Base-by-base conservation (phyloP, 2,888 invertebrate species). In the Catotricha subobsoleta region DNA sequence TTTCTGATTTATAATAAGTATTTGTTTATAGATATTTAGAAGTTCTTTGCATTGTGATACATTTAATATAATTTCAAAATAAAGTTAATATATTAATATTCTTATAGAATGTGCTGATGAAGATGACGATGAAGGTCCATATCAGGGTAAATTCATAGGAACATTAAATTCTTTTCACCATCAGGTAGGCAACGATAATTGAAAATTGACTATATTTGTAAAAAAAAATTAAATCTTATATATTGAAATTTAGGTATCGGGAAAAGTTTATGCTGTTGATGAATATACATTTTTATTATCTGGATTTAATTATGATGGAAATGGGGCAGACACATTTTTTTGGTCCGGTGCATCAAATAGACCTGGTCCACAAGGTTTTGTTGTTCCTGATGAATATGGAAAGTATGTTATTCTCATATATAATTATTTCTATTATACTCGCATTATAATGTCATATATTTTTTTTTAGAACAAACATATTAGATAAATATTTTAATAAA, bases 151-250 rank as follows among this genome's bases (percentile, higher is more conserved):
- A 60, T 74, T 73, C 50, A 65, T 91, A 43, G 88, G 88, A 6
- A 82, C 81, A 62, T 64, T 91, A 34, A 88, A 88, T 62, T 80
- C 88, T 0, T 90, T 88, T 56, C 87, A 90, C 60, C 88, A 91
- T 58, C 87, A 73, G 64, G 71, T 69, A 52, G 47, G 3, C 20
- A 18, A 7, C 25, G 36, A 28, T n/a, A n/a, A n/a, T n/a, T n/a
- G 2, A 29, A n/a, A 15, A 2, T 3, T 42, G 19, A 25, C 13
- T 29, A 10, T 30, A 23, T 31, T 31, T 15, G 3, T 31, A 15
- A 7, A 31, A 10, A 8, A 8, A 8, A 25, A 6, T 10, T 10
- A 25, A 25, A 8, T 25, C 10, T 8, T 8, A 8, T 25, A 25
- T 10, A 10, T 8, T 8, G 7, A 25, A 31, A 45, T 48, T 1